Base-by-base conservation (phyloP, 2,113 vertebrate genomes). In the Paracanthobrama guichenoti region DNA sequence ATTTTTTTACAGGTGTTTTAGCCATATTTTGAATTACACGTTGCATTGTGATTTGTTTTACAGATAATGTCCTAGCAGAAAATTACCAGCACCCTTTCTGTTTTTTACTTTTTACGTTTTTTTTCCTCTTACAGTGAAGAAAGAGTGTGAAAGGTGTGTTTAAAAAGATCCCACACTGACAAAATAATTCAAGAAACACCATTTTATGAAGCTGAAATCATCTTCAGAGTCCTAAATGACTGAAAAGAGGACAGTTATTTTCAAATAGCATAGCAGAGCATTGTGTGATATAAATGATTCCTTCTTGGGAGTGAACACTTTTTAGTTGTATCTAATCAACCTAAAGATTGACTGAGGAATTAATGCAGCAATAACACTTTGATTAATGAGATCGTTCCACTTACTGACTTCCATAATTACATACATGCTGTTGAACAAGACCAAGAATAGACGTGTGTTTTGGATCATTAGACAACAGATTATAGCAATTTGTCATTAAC, bases 391-490 rank as follows among this genome's bases (percentile, higher is more conserved):
- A 55, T 42, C 35, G 39, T 69, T 69, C 35, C 66, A n/a, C 35
- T 69, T 69, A 69, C 66, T 42, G 66, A 42, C 66, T 69, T 69
- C 22, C 9, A 69, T 69, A 69, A 69, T 69, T 69, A 69, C 35
- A 42, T 39, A 42, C 66, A n/a, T 69, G 35, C 35, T 69, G 35
- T 42, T 6, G 66, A 69, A 69, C 66, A 42, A 69, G 35, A 69
- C 66, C 35, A 18, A 12, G 10, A 69, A 69, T 42, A 42, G 66
- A 69, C 22, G 31, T 10, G 31, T 69, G 66, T 10, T 42, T 64
- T 64, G 44, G 39, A 73, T 73, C n/a, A 48, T 73, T 73, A 73
- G 13, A 73, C 71, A 73, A 4, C 44, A 73, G n/a, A 73, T 48
- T 73, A 16, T 26, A 24, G 44, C n/a, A 26, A 28, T 31, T 24